Evolutionary conservation across 2,888 invertebrate species (phyloP), one percentile per base, ranked within the genome.

Genomic region (Criorhina ranunculi): DNA sequence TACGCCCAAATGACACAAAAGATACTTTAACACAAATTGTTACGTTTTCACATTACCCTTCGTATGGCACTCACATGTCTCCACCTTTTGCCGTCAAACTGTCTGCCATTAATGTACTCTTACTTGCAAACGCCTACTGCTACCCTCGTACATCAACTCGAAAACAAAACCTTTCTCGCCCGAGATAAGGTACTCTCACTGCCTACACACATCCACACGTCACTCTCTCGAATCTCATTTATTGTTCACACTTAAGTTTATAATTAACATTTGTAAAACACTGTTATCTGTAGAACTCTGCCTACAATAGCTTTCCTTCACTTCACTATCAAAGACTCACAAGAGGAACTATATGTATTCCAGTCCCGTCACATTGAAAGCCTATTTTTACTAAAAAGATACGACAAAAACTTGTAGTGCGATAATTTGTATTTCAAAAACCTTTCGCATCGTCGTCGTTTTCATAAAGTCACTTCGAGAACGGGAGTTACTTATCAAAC

Each of bases 401-500:
- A 49, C 31, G 53, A 11, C 4, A 33, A 51, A 29, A 51, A 29
- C 3, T 40, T 42, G 29, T 42, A 0, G 5, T n/a, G 3, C 29
- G 42, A 60, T 35, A 64, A 51, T 51, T 51, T 64, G 24, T 37
- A 37, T 37, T 37, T 51, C 9, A 37, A 66, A 51, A 66, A 31
- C 44, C 19, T 42, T 46, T 8, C 15, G 11, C 40, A 15, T 15
- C 24, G 15, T 40, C 8, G 49, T 55, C 17, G 40, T 69, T 17
- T 44, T 46, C 44, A 46, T 57, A 67, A 46, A 44, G 24, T 57
- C 57, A 57, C 33, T 57, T 24, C 46, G 35, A 11, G 57, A 70
- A 67, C 53, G 46, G 29, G 46, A 37, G 60, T 51, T n/a, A 60
- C 75, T 49, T 75, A 75, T 75, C 75, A 64, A 66, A 57, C 55